Percentiles rank a stretch among this genome's conserved stretches.
phyloP scores from a whole-genome alignment of 2,888 invertebrate genomes.

The Netelia inedita region DNA sequence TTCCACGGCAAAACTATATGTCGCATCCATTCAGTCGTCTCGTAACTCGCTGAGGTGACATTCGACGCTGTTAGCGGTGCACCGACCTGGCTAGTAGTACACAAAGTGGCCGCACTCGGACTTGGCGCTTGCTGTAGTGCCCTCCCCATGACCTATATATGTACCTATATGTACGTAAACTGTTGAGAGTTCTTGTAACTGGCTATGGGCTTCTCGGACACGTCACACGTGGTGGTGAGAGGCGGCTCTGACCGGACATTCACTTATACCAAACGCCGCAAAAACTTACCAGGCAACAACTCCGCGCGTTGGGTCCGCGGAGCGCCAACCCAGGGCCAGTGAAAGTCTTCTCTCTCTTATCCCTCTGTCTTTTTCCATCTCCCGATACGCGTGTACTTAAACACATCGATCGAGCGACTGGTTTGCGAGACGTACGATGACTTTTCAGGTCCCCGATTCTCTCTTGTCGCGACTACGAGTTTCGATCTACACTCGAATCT shows the following conservation, averaged over 20 bases:
- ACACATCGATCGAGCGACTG: constrained; percentile 46
- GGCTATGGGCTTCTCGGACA: constrained; percentile 45
- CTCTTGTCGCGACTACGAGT: constrained; percentile 15
- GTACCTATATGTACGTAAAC: constrained; percentile 26
- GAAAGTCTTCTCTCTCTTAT: constrained; percentile 6
- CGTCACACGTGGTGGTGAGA: constrained; percentile 75
- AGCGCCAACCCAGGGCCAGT: constrained; percentile 21
- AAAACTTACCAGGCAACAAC: constrained; percentile 73
- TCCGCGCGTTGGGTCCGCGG: constrained; percentile 31
- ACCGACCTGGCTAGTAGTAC: constrained; percentile 4
- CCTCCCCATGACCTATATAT: constrained; percentile 9
- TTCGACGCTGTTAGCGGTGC: constrained; percentile 14
- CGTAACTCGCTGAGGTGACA: constrained; percentile 32
- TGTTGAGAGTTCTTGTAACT: constrained; percentile 43
- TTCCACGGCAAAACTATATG: no score
- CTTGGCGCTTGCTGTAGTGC: background rate
- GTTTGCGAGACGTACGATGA: constrained; percentile 18
- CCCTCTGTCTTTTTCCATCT: constrained; percentile 39
- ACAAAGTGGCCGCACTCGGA: background rate
- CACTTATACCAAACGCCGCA: constrained; percentile 77
- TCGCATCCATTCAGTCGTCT: background rate
- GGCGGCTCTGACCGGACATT: constrained; percentile 83
- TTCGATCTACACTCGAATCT: constrained; percentile 19
- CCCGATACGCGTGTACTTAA: constrained; percentile 40
- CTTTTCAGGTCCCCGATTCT: constrained; percentile 44